These are phyloP conservation scores for Hydrotaea diabolus DNA, from an alignment of 2,888 invertebrate genomes.

Conservation along the genomic window DNA sequence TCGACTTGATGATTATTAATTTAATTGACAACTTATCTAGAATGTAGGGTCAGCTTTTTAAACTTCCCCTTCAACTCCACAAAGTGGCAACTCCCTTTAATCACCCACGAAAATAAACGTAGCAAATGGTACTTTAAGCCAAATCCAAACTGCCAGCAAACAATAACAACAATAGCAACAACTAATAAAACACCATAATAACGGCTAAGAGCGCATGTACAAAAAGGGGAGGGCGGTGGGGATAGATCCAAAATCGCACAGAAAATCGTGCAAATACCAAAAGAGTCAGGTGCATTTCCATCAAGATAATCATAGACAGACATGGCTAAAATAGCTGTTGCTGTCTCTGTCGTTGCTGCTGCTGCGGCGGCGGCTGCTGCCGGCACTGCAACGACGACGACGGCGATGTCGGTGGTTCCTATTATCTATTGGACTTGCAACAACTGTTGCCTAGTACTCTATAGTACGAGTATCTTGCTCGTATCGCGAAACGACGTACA, in stretches of 20 bases:
- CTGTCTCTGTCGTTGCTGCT: slow-evolving; percentile 42
- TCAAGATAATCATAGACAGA: slow-evolving; percentile 74
- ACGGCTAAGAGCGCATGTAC: slow-evolving; percentile 63
- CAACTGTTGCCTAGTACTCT: slow-evolving; percentile 42
- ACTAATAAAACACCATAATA: slow-evolving; percentile 58
- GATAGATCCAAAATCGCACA: slow-evolving; percentile 13
- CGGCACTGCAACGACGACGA: slow-evolving; percentile 27
- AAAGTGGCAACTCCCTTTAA: slow-evolving; percentile 54
- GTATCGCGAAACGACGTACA: slow-evolving; percentile 44
- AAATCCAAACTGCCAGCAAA: slow-evolving; percentile 32
- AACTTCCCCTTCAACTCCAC: background rate
- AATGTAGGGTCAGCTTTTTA: no score
- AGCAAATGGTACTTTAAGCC: slow-evolving; percentile 20
- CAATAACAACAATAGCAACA: slow-evolving; percentile 33
- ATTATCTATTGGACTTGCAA: slow-evolving; percentile 57
- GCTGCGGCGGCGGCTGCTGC: slow-evolving; percentile 32
- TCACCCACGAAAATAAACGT: slow-evolving; percentile 61
- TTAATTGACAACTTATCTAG: no score
- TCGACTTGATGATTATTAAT: no score
- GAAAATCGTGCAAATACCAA: slow-evolving; percentile 73
- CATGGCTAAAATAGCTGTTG: slow-evolving; percentile 44
- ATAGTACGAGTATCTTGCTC: slow-evolving; percentile 46
- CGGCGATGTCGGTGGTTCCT: slow-evolving; percentile 53
- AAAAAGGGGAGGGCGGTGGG: background rate
- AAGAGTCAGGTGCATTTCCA: slow-evolving; percentile 80